Base-by-base conservation (phyloP, 2,797 vertebrate species). In the Orientallactaga sibirica region DNA sequence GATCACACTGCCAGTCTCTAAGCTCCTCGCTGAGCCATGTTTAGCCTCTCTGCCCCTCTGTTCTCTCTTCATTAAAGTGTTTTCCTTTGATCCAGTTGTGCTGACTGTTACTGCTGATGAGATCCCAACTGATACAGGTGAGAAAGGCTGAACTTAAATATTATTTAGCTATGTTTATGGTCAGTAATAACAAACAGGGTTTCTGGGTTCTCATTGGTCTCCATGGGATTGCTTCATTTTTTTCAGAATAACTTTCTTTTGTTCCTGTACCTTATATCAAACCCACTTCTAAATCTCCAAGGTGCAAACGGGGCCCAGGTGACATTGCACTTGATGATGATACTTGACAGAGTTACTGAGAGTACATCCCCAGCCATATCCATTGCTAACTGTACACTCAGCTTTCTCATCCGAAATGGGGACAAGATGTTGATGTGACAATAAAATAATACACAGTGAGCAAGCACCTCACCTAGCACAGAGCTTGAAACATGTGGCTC, bases 131-230 rank as follows among this genome's bases (percentile, higher is more conserved):
- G 19, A 88, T 52, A 7, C 11, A 88, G 19, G 29, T 92, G 55
- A 73, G 52, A 89, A 81, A 27, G 61, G 43, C 86, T 88, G 88
- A n/a, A 92, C 71, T 84, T 92, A 86, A 96, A 83, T 27, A 74
- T 77, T 88, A 73, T 79, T 90, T 90, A 78, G 74, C 20, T 8
- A 82, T 70, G 29, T 1, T 48, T 64, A 22, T 68, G 52, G 33
- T 10, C 67, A 29, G 25, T 64, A 41, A 22, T 8, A 6, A 61
- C 62, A 27, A 64, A 64, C 20, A 9, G 24, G 11, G 5, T 64
- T 82, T 12, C 61, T 12, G 25, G 71, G 37, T 55, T 86, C 41
- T 82, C 27, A 41, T 82, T 71, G 86, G 14, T 94, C 67, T 90
- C 48, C 29, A 1, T 52, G 61, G 19, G 62, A 91, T 86, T 93